Evolutionary conservation across 1,140 invertebrate genomes (phyloP).

Genomic region (Phenacoccus solenopsis): DNA sequence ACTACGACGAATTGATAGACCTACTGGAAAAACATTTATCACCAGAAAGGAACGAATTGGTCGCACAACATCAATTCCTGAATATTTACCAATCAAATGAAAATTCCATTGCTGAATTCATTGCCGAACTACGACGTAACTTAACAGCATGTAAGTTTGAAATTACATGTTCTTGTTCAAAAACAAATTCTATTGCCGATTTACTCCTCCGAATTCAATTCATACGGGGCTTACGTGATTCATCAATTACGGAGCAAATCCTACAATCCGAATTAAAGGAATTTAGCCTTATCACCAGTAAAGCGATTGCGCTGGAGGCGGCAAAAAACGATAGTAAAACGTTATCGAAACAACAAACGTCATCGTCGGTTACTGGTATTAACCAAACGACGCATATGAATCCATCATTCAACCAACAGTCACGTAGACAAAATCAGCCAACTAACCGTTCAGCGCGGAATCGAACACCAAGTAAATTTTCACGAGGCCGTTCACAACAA

Average conservation of each 20-base stretch:
- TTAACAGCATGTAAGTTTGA: slow-evolving; percentile 19
- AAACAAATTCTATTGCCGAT: slow-evolving; percentile 24
- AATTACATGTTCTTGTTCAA: no score
- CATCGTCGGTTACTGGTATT: no score
- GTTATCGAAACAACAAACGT: no score
- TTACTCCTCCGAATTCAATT: slow-evolving; percentile 29
- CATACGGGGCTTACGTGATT: slow-evolving; percentile 27
- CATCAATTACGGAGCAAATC: background rate
- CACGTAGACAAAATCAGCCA: background rate
- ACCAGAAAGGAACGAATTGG: background rate
- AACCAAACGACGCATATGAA: no score
- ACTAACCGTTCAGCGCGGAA: background rate
- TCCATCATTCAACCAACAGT: no score
- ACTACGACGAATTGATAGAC: no score
- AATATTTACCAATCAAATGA: background rate
- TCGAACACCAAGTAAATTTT: background rate
- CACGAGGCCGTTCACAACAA: no score
- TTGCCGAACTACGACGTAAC: background rate
- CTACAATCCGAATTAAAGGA: background rate
- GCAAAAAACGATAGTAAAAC: no score
- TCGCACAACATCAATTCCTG: background rate
- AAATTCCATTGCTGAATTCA: background rate
- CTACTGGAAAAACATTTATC: background rate
- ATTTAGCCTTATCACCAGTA: background rate
- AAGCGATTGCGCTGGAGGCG: background rate